These are phyloP conservation scores for Lasioglossum morio DNA, from an alignment of 2,888 invertebrate species.

Conservation along the genomic window DNA sequence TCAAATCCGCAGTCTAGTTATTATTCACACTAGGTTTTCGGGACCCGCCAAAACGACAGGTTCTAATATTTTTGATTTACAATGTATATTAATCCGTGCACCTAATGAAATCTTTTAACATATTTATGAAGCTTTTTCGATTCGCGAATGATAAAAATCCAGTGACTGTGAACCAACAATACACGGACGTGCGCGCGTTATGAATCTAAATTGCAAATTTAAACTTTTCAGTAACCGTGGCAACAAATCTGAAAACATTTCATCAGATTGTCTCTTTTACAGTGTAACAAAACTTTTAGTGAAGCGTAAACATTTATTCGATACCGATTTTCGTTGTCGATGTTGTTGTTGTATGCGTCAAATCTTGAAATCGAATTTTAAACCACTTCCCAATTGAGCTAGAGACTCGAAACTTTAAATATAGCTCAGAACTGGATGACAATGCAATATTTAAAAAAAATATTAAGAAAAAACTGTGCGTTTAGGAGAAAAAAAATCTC, in stretches of 20 bases:
- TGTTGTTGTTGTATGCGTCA: too few relatives aligned
- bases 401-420: too few relatives aligned
- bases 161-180: background rate
- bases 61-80: too few relatives aligned
- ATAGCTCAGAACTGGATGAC: too few relatives aligned
- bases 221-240: background rate
- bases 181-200: background rate
- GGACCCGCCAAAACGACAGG: too few relatives aligned
- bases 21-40: too few relatives aligned
- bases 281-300: background rate
- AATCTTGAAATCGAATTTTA: too few relatives aligned
- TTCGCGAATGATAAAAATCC: background rate
- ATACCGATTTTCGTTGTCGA: too few relatives aligned
- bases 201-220: slow-evolving; percentile 3
- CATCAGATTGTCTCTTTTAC: background rate
- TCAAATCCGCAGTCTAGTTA: background rate
- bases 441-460: too few relatives aligned
- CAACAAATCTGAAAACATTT: background rate
- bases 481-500: too few relatives aligned
- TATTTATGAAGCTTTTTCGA: slow-evolving; percentile 1
- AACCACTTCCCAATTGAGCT: too few relatives aligned
- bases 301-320: background rate
- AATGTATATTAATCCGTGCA: background rate
- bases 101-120: background rate
- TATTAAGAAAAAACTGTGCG: too few relatives aligned